Percentiles rank a stretch among this genome's conserved stretches.
These are phyloP conservation scores for Pinna nobilis DNA, from an alignment of 1,140 invertebrate species.

Conservation along the genomic window DNA sequence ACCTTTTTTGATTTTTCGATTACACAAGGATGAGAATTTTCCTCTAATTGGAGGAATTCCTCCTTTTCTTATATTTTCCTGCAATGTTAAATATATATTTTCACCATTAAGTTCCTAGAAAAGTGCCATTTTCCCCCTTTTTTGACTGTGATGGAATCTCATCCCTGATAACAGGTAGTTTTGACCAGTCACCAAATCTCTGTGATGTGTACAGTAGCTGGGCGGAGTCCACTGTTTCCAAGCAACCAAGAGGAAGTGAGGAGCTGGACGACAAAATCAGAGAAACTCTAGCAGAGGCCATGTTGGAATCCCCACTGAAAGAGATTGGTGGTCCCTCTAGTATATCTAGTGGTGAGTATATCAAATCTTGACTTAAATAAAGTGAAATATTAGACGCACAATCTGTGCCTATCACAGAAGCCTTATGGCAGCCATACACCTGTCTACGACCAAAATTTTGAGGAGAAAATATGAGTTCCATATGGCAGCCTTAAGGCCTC, in stretches of 20 bases:
- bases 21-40: no score
- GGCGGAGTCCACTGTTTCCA: constrained; percentile 70
- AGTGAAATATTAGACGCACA: background rate
- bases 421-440: no score
- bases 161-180: constrained; percentile 84
- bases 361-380: background rate
- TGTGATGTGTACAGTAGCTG: constrained; percentile 84
- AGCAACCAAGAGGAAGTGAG: constrained; percentile 64
- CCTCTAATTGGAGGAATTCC: no score
- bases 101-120: no score
- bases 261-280: constrained; percentile 84
- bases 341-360: constrained; percentile 26
- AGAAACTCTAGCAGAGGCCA: constrained; percentile 95
- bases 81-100: no score
- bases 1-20: no score
- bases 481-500: no score
- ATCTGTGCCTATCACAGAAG: background rate
- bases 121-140: no score
- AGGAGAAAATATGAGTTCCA: no score
- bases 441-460: no score
- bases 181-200: constrained; percentile 91
- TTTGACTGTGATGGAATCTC: no score
- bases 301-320: constrained; percentile 86
- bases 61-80: no score
- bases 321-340: constrained; percentile 62